A percentile compares a stretch with the other conserved stretches of the same genome.
These are phyloP conservation scores for Nasonia giraulti DNA, from an alignment of 1,140 invertebrate species.

Conservation along the genomic window DNA sequence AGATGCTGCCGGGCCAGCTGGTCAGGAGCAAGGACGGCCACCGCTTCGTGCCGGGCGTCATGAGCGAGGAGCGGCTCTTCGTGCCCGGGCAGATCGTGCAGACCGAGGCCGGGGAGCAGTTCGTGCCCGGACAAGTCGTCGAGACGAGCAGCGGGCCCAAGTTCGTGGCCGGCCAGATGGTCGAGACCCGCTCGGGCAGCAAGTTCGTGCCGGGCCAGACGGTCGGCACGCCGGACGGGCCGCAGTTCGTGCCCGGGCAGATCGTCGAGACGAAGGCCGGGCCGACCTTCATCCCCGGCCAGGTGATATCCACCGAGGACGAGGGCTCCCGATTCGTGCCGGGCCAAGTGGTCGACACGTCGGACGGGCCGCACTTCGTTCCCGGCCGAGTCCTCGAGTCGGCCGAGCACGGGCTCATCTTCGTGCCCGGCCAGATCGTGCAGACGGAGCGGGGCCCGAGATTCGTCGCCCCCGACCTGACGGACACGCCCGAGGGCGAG, in stretches of 20 bases:
- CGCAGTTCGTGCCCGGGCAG: conserved; percentile 80
- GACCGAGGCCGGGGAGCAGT: conserved; percentile 82
- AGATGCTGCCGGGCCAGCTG: conserved; percentile 80
- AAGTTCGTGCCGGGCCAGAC: conserved; percentile 85
- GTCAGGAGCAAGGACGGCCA: conserved; percentile 78
- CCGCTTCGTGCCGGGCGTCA: conserved; percentile 82
- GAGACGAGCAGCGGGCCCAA: conserved; percentile 76
- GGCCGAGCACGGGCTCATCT: conserved; percentile 79
- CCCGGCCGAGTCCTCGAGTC: conserved; percentile 82
- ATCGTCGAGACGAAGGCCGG: conserved; percentile 83
- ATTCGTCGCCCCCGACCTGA: conserved; percentile 82
- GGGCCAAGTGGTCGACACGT: conserved; percentile 83
- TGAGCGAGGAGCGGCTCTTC: conserved; percentile 79
- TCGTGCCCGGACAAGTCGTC: conserved; percentile 78
- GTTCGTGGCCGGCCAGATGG: conserved; percentile 84
- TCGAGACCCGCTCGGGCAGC: conserved; percentile 80
- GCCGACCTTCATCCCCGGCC: conserved; percentile 83
- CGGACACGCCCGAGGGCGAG: conserved; percentile 79
- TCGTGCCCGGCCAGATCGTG: conserved; percentile 83
- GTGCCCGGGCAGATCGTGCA: conserved; percentile 82
- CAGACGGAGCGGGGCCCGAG: conserved; percentile 82
- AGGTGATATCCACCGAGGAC: conserved; percentile 83
- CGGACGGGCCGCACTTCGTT: conserved; percentile 82
- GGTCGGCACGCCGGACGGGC: conserved; percentile 80
- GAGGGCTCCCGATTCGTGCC: conserved; percentile 83